phyloP scores from a whole-genome alignment of 2,797 vertebrate genomes.

The Synaphobranchus kaupii region DNA sequence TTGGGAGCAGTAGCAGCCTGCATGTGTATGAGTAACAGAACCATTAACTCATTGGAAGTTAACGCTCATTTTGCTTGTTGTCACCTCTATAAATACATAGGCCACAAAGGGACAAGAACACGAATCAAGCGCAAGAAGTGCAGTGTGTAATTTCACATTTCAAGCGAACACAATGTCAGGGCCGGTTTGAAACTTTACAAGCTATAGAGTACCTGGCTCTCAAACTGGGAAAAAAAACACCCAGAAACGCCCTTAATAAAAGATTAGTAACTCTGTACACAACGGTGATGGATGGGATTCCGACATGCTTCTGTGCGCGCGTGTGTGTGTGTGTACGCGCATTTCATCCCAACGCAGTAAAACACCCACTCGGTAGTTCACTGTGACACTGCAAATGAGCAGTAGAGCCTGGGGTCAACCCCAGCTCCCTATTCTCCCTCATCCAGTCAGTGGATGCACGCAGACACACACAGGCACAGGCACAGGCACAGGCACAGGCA shows the following conservation, averaged over 20 bases:
- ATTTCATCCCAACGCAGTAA: background rate
- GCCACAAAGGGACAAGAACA: background rate
- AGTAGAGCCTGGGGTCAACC: conserved; percentile 4
- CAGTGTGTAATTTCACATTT: background rate
- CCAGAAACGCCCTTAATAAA: background rate
- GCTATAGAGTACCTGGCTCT: background rate
- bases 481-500: background rate
- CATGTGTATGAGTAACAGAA: background rate
- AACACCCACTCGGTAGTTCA: background rate
- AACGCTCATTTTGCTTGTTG: background rate
- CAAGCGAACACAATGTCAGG: background rate
- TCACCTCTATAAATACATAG: background rate
- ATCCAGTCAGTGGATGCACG: background rate
- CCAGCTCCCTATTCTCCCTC: conserved; percentile 4
- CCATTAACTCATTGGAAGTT: background rate
- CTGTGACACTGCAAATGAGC: background rate
- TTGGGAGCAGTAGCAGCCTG: background rate
- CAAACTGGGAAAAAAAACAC: background rate
- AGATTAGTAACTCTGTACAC: background rate
- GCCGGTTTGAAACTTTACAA: background rate
- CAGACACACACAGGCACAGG: too few species aligned
- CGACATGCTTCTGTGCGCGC: background rate
- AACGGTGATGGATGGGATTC: background rate
- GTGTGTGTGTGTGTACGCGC: conserved; percentile 16
- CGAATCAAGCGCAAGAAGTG: too few species aligned